Percentiles rank a stretch among this genome's conserved stretches.
phyloP scores from a whole-genome alignment of 2,797 vertebrate genomes.

The Gephyroberyx darwinii region DNA sequence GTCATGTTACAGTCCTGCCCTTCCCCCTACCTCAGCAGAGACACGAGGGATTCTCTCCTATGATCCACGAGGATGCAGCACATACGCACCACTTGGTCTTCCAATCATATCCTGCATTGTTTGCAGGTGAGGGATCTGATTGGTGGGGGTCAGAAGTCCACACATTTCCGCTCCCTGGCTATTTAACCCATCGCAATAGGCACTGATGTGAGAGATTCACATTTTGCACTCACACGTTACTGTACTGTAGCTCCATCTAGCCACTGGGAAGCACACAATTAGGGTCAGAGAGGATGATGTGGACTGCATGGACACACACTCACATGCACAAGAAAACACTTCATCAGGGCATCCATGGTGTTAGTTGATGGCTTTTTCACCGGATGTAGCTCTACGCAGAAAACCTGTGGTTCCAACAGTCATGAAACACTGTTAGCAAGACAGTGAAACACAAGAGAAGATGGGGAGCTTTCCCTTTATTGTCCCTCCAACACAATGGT shows the following conservation, averaged over 20 bases:
- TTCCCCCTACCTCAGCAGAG: background rate
- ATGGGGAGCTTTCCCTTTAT: background rate
- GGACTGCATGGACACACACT: background rate
- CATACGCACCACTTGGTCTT: background rate
- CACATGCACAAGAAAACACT: background rate
- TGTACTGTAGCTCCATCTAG: background rate
- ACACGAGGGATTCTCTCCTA: background rate
- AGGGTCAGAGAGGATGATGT: too few species aligned
- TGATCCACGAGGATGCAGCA: background rate
- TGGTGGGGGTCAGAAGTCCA: background rate
- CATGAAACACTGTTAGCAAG: too few species aligned
- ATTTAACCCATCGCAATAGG: background rate
- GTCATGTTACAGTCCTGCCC: background rate
- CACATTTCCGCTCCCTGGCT: constrained; percentile 5
- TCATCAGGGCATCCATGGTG: too few species aligned
- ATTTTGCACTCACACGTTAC: background rate
- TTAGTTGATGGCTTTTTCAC: too few species aligned
- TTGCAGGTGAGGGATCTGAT: background rate
- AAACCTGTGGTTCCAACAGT: background rate
- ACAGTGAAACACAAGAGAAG: background rate
- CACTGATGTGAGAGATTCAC: constrained; percentile 4
- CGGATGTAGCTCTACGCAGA: background rate
- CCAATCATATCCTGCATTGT: background rate
- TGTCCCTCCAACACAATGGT: background rate
- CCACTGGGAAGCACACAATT: background rate